Base-by-base conservation (phyloP, 1,140 invertebrate genomes). In the Drosophila sp. region DNA sequence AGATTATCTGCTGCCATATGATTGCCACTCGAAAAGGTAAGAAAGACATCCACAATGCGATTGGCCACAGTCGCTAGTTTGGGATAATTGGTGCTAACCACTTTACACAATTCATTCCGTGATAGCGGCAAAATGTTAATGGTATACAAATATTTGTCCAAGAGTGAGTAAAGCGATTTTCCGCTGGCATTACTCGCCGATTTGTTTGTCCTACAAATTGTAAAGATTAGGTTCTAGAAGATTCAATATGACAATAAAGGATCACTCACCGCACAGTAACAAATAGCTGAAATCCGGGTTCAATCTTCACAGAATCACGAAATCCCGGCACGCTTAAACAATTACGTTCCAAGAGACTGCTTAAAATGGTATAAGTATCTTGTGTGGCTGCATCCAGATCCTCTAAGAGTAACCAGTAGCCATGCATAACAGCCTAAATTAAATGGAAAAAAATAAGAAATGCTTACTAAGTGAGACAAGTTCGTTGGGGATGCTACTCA, bases 391-490 rank as follows among this genome's bases (percentile, higher is more conserved):
- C 95, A 90, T 99, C 98, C 66, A 99, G 95, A 92, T 99, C 99
- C 94, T 99, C 99, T 41, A 99, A 92, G 0, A 99, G 92, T 50
- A 99, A 92, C 98, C 99, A 99, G 90, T 96, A 95, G 0, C 98
- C 98, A 85, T 96, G 93, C 70, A 95, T 94, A 4, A 99, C 96
- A 66, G 98, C 98, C 94, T 97, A 1, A 41, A 32, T 58, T 3
- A 30, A 3, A 8, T 0, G 8, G 2, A 38, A 38, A 3, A 35
- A 5, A 5, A n/a, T 30, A 25, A n/a, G 3, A n/a, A 23, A 11
- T n/a, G 17, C 25, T 27, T 35, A 61, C 33, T 11, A n/a, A 25
- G 0, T 32, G 5, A 27, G 4, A 3, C 41, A 44, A 44, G 11
- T n/a, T 0, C 67, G 74, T 66, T 1, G 0, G 1, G 4, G 11